Evolutionary conservation across 92 coral and sea anemone species (phyloP).

Genomic region (Isaurus tuberculatus): DNA sequence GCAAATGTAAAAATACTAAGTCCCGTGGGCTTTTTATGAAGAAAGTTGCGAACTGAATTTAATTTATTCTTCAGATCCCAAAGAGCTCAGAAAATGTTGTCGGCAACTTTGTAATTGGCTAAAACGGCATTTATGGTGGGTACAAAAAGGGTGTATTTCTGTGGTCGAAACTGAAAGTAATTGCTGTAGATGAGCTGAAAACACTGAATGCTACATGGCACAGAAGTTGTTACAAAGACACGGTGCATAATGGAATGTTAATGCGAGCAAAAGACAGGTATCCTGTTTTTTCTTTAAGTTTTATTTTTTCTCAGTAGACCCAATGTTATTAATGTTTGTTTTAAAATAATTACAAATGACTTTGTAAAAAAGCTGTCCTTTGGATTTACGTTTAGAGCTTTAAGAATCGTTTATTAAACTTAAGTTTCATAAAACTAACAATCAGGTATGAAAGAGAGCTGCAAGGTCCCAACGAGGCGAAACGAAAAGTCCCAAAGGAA

Average conservation of each 20-base stretch:
- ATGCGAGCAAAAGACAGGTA: slow-evolving; percentile 16
- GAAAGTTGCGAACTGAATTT: slow-evolving; percentile 19
- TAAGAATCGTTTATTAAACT: neutral
- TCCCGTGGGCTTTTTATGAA: slow-evolving; percentile 36
- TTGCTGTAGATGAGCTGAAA: neutral
- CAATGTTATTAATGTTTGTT: slow-evolving; percentile 9
- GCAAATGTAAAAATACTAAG: slow-evolving; percentile 31
- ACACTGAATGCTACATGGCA: neutral
- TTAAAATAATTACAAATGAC: slow-evolving; percentile 5
- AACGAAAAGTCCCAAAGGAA: slow-evolving; percentile 37
- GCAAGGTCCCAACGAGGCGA: slow-evolving; percentile 56
- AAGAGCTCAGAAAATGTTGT: slow-evolving; percentile 36
- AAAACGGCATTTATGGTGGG: slow-evolving; percentile 18
- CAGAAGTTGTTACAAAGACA: slow-evolving; percentile 11
- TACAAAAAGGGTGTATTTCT: neutral
- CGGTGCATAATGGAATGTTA: slow-evolving; percentile 13
- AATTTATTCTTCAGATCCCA: slow-evolving; percentile 1
- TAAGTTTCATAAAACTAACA: neutral
- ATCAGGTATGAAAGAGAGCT: slow-evolving; percentile 57
- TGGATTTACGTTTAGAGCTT: neutral
- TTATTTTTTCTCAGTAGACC: slow-evolving; percentile 21
- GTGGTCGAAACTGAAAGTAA: neutral
- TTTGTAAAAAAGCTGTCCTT: neutral
- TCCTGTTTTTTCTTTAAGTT: neutral
- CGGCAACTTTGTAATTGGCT: slow-evolving; percentile 34